Evolutionary conservation across 2,113 vertebrate species (phyloP).

Genomic region (Suricata suricatta): DNA sequence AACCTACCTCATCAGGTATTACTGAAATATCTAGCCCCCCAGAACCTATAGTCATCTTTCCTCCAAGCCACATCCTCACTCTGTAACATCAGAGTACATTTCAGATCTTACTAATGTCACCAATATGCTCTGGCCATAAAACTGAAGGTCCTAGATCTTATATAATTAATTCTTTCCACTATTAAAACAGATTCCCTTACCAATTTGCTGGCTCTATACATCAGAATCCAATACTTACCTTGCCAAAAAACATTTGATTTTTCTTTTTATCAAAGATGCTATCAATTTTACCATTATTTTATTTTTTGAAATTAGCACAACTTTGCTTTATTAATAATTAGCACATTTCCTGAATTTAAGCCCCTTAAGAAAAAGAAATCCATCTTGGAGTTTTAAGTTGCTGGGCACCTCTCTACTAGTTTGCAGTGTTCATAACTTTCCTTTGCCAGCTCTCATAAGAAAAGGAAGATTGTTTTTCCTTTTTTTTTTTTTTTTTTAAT

Average conservation of each 20-base stretch:
- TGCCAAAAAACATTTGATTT: not conserved
- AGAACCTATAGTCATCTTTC: not conserved
- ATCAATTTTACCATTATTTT: not conserved
- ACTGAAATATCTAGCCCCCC: not conserved
- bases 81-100: not conserved
- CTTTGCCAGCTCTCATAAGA: not conserved
- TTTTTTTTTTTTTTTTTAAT: not conserved
- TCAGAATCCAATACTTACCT: not conserved
- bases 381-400: not conserved
- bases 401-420: not conserved
- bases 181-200: not conserved
- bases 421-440: not conserved
- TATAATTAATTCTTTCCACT: not conserved
- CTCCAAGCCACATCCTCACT: not conserved
- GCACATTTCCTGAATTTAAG: not conserved
- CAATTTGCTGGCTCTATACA: not conserved
- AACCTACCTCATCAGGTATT: not conserved
- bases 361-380: not conserved
- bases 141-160: not conserved
- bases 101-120: not conserved
- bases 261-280: not conserved
- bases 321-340: not conserved
- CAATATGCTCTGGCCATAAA: not conserved
- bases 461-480: not conserved
- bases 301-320: not conserved